Evolutionary conservation across 2,888 invertebrate genomes (phyloP).

Genomic region (Spodoptera picta): DNA sequence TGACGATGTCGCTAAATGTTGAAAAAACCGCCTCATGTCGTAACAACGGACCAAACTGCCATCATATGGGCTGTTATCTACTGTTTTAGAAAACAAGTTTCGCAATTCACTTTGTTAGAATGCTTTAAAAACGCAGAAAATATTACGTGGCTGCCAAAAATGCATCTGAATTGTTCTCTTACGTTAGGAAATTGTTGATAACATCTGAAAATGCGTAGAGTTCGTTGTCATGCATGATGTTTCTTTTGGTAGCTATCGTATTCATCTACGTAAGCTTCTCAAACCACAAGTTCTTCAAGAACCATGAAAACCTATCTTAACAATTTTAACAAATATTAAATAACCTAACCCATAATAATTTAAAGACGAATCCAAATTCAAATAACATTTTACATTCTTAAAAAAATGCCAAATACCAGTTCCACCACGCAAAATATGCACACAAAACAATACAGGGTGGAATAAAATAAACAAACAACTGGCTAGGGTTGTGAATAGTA

Average conservation of each 20-base stretch:
- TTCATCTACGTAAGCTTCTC: no score
- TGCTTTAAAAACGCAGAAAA: constrained; percentile 47
- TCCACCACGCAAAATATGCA: constrained; percentile 29
- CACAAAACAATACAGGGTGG: constrained; percentile 38
- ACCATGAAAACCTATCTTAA: no score
- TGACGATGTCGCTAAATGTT: constrained; percentile 78
- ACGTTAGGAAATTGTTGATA: constrained; percentile 14
- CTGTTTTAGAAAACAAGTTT: constrained; percentile 65
- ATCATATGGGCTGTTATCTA: constrained; percentile 63
- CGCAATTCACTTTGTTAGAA: constrained; percentile 64
- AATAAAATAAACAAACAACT: constrained; percentile 45
- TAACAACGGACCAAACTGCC: constrained; percentile 70
- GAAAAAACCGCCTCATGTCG: constrained; percentile 75
- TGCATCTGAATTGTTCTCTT: constrained; percentile 18
- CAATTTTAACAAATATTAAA: no score
- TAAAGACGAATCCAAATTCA: neutral
- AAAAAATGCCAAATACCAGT: constrained; percentile 6
- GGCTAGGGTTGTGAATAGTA: constrained; percentile 54
- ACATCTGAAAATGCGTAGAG: constrained; percentile 12
- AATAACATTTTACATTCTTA: neutral
- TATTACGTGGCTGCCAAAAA: constrained; percentile 36
- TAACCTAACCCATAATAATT: no score
- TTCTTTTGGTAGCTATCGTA: no score
- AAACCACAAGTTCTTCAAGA: no score
- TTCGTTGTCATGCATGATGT: neutral